Base-by-base conservation (phyloP, 2,797 vertebrate species). In the Falco berigora region DNA sequence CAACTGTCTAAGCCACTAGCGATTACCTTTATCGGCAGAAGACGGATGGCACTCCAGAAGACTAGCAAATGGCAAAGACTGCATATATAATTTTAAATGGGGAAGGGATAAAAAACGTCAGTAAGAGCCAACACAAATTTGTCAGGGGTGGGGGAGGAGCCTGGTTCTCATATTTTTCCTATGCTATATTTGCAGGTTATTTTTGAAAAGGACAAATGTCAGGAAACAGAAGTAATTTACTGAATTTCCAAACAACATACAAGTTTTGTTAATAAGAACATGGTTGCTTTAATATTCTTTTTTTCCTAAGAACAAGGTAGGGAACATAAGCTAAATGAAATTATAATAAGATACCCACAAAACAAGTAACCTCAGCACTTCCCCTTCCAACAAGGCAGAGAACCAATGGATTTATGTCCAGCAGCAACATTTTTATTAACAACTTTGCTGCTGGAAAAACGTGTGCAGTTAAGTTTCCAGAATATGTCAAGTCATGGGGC, bases 121-220 rank as follows among this genome's bases (percentile, higher is more conserved):
- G 44, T 27, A 87, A 76, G 5, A 66, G n/a, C 34, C 68, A 52
- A 52, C 9, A 81, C 47, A 22, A 6, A 80, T 42, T 32, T 30
- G 12, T 2, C 9, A 10, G 19, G 5, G 12, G n/a, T 5, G 18
- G 2, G 2, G 12, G 11, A 24, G 27, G 32, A 64, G 4, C 1
- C 27, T 23, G 7, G 2, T 44, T 7, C 44, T 44, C 17, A 1
- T 66, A 1, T 66, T 50, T 52, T 58, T 1, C 25, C 15, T 38
- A 21, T 2, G 2, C 36, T 17, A 50, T 0, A 68, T 21, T 24
- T 24, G 7, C 46, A 72, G 25, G 25, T 64, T 68, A 27, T 38
- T 88, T 90, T 32, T 78, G n/a, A 40, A 32, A 68, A 72, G 44
- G 7, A 74, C 9, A 2, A 34, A 52, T 56, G 15, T 19, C 16